Evolutionary conservation across 1,140 invertebrate species (phyloP).

Genomic region (Gonioctena quinquepunctata): DNA sequence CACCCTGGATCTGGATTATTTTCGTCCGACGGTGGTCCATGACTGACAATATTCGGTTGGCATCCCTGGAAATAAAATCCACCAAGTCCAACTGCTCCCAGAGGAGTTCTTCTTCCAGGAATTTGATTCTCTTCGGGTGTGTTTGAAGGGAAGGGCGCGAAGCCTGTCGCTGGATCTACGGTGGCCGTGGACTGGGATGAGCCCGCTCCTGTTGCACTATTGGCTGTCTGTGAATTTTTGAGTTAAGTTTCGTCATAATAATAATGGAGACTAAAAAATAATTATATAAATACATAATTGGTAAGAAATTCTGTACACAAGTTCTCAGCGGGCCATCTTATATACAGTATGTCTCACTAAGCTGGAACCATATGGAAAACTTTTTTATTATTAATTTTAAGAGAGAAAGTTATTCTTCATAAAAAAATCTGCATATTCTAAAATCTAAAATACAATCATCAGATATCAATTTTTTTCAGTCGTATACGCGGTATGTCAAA

Average conservation of each 20-base stretch:
- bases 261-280: not conserved
- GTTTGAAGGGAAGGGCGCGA: slow-evolving; percentile 46
- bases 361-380: too few relatives aligned
- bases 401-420: too few relatives aligned
- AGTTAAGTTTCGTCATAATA: not conserved
- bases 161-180: slow-evolving; percentile 38
- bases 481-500: too few relatives aligned
- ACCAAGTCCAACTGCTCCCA: slow-evolving; percentile 79
- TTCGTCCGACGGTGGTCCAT: slow-evolving; percentile 72
- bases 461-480: too few relatives aligned
- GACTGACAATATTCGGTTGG: slow-evolving; percentile 53
- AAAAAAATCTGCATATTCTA: too few relatives aligned
- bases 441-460: too few relatives aligned
- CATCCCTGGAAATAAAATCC: slow-evolving; percentile 73
- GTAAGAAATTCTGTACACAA: too few relatives aligned
- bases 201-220: slow-evolving; percentile 47
- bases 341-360: too few relatives aligned
- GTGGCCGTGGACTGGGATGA: slow-evolving; percentile 48
- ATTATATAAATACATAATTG: too few relatives aligned
- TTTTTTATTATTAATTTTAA: too few relatives aligned
- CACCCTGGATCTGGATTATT: slow-evolving; percentile 72
- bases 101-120: slow-evolving; percentile 75
- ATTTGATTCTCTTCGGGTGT: slow-evolving; percentile 63
- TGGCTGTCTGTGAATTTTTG: slow-evolving; percentile 26
- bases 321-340: too few relatives aligned